Conservation (phyloP, 2,888 invertebrate genomes). For the Philopedon plagiatum region DNA sequence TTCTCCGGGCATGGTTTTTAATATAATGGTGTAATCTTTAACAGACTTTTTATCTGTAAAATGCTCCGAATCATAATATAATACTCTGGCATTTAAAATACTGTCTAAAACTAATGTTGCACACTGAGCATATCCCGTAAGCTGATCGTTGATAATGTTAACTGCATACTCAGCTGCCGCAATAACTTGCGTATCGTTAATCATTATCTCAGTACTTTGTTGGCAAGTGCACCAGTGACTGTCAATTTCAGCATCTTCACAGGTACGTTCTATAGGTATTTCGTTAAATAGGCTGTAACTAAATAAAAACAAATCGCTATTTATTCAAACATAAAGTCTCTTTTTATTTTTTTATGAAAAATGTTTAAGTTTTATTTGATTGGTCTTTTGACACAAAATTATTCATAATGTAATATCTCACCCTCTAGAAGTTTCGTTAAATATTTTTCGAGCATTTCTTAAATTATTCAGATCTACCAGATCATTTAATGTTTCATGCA, state of each 20-base stretch:
- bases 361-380: too few relatives aligned
- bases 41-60: slow-evolving; percentile 64
- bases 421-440: slow-evolving; percentile 13
- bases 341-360: too few relatives aligned
- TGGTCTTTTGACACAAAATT: too few relatives aligned
- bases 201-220: slow-evolving; percentile 73
- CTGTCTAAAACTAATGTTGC: slow-evolving; percentile 74
- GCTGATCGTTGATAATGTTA: slow-evolving; percentile 75
- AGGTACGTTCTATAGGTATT: slow-evolving; percentile 81
- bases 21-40: slow-evolving; percentile 76
- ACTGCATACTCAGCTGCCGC: slow-evolving; percentile 77
- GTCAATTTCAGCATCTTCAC: slow-evolving; percentile 82
- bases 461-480: slow-evolving; percentile 69
- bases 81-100: slow-evolving; percentile 78
- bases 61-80: slow-evolving; percentile 68
- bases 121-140: slow-evolving; percentile 77
- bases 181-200: slow-evolving; percentile 71
- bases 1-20: slow-evolving; percentile 77
- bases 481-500: slow-evolving; percentile 84
- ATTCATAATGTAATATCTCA: slow-evolving; percentile 15
- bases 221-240: slow-evolving; percentile 94
- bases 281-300: slow-evolving; percentile 80
- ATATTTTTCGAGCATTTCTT: slow-evolving; percentile 7
- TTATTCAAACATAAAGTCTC: too few relatives aligned
- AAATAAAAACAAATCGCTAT: slow-evolving; percentile 4